These are phyloP conservation scores for Strigamia transsilvanica DNA, from an alignment of 2,888 invertebrate species.

Conservation along the genomic window DNA sequence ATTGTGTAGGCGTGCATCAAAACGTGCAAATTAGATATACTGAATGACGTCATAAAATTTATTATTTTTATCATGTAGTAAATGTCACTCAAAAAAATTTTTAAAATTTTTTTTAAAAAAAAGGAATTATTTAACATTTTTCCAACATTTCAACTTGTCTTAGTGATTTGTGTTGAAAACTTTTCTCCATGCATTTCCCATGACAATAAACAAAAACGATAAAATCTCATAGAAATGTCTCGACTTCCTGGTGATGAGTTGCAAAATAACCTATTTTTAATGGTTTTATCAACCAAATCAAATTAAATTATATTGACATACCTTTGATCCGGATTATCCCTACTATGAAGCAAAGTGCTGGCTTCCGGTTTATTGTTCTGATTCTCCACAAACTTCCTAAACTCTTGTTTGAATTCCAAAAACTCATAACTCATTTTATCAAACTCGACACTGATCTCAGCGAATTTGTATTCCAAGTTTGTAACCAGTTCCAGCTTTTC, in stretches of 20 bases:
- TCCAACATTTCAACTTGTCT: too few relatives aligned
- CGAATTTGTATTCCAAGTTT: not conserved
- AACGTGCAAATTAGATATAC: not conserved
- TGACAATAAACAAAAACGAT: too few relatives aligned
- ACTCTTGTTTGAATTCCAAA: not conserved
- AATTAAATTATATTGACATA: not conserved
- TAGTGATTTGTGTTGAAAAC: too few relatives aligned
- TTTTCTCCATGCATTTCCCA: too few relatives aligned
- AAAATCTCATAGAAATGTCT: too few relatives aligned
- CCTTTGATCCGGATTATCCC: not conserved
- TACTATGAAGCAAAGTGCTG: not conserved
- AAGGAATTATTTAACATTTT: too few relatives aligned
- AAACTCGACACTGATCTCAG: not conserved
- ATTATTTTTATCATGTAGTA: too few relatives aligned
- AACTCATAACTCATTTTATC: conserved; percentile 2
- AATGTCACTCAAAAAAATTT: too few relatives aligned
- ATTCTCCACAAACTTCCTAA: not conserved
- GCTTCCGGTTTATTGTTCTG: not conserved
- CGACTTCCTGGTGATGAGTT: too few relatives aligned
- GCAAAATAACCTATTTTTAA: too few relatives aligned
- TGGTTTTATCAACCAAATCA: too few relatives aligned
- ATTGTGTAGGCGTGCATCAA: not conserved
- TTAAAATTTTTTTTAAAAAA: too few relatives aligned
- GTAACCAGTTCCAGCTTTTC: not conserved
- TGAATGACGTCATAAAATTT: not conserved